Conservation (phyloP, 2,797 vertebrate genomes). For the Simalia tracyae region DNA sequence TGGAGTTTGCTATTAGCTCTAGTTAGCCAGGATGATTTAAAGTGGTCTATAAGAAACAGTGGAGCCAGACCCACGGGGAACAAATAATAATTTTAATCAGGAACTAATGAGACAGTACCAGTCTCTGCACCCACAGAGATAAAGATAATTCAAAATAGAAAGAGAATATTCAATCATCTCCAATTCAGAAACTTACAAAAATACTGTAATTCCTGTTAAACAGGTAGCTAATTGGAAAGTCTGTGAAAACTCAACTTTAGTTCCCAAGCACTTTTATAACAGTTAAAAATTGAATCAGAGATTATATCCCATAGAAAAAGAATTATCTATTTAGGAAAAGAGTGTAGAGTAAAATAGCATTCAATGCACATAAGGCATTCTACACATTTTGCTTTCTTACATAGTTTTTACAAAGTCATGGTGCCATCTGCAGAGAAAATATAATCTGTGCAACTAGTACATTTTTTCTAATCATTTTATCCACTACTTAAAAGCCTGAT, state of each 20-base stretch:
- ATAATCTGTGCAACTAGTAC: neutral
- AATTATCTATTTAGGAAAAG: neutral
- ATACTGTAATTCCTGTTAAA: neutral
- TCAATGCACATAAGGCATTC: neutral
- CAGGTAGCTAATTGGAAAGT: neutral
- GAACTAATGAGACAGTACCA: no score
- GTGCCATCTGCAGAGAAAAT: conserved; percentile 69
- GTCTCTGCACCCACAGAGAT: no score
- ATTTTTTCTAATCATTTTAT: neutral
- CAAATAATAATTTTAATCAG: no score
- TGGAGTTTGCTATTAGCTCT: no score
- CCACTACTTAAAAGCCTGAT: neutral
- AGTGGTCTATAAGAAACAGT: no score
- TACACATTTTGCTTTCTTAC: neutral
- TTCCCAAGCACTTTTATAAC: neutral
- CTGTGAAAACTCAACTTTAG: neutral
- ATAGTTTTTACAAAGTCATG: conserved; percentile 53
- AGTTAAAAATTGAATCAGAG: neutral
- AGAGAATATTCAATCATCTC: no score
- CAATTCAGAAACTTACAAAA: no score
- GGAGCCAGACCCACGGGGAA: no score
- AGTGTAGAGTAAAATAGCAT: neutral
- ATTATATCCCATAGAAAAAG: neutral
- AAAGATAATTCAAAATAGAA: no score
- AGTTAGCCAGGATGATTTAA: no score